Base-by-base conservation (phyloP, 2,113 vertebrate species). In the Melanotaenia duboulayi region DNA sequence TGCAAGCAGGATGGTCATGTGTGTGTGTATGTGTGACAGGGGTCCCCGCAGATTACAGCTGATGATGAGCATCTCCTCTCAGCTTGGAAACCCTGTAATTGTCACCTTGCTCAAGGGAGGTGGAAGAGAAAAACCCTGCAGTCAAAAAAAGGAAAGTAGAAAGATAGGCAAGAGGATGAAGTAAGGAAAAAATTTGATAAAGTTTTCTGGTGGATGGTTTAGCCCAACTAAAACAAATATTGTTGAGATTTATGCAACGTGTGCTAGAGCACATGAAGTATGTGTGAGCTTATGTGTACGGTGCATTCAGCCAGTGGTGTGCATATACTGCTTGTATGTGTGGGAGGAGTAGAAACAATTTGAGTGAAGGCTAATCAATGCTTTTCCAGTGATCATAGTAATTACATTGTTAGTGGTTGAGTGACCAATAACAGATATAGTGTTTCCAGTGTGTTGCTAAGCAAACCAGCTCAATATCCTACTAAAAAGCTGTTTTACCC, bases 31-130 rank as follows among this genome's bases (percentile, higher is more conserved):
- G 61, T 60, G 82, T 78, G 86, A 91, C 84, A 87, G 71, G 83
- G 85, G 89, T 91, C 86, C 88, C 86, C 70, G 70, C 83, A 91
- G 90, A 92, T 92, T 91, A 92, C 87, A 87, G 75, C 89, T 84
- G 87, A 88, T 89, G 89, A 92, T 91, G 89, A 91, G 87, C 69
- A 48, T 87, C 87, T 87, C 78, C 80, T 85, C 81, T 92, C 85
- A 82, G 78, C 78, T 86, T 82, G 81, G 75, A 86, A 77, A 91
- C 76, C 82, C 80, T 90, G 78, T 92, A 91, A 93, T 92, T 92
- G 90, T 92, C 89, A 91, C 83, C 81, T 86, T 75, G 78, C 86
- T 91, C 73, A 81, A 86, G 74, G 76, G 68, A 79, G 75, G 81
- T 81, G 79, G 78, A 81, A 80, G 74, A 51, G 70, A 82, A 67